Percentiles rank a stretch among this genome's conserved stretches.
Evolutionary conservation across 2,797 vertebrate species (phyloP).

Genomic region (Cryptoblepharus egeriae): DNA sequence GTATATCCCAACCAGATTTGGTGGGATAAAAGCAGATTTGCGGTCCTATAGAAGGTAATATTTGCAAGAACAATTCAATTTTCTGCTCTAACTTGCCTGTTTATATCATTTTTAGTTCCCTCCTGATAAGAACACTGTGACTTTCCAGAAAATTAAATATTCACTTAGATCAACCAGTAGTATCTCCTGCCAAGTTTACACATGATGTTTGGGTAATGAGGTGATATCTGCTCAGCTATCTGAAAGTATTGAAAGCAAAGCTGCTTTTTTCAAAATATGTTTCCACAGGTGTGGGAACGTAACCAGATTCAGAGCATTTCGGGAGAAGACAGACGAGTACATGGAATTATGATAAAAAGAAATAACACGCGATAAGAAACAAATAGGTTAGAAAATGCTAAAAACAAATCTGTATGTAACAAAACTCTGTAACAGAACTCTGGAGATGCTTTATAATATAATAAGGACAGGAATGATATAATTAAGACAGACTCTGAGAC

Average conservation of each 20-base stretch:
- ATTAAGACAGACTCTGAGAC: background rate
- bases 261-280: constrained; percentile 1
- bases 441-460: background rate
- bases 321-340: rapidly evolving
- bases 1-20: too few species aligned
- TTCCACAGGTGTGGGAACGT: background rate
- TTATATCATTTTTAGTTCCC: constrained; percentile 34
- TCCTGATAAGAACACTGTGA: constrained; percentile 39
- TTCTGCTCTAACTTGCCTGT: background rate
- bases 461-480: background rate
- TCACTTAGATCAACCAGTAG: constrained; percentile 55
- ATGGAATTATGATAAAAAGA: background rate
- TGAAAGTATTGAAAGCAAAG: constrained; percentile 23
- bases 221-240: constrained; percentile 41
- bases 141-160: constrained; percentile 66
- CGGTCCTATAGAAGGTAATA: too few species aligned
- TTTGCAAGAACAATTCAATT: too few species aligned
- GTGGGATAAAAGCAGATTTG: too few species aligned
- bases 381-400: background rate
- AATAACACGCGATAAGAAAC: background rate
- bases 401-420: background rate
- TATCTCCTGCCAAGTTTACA: constrained; percentile 47
- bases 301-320: background rate
- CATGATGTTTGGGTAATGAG: constrained; percentile 49
- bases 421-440: background rate